A percentile compares a stretch with the other conserved stretches of the same genome.
Evolutionary conservation across 1,140 invertebrate genomes (phyloP).

Genomic region (Brachionus plicatilis): DNA sequence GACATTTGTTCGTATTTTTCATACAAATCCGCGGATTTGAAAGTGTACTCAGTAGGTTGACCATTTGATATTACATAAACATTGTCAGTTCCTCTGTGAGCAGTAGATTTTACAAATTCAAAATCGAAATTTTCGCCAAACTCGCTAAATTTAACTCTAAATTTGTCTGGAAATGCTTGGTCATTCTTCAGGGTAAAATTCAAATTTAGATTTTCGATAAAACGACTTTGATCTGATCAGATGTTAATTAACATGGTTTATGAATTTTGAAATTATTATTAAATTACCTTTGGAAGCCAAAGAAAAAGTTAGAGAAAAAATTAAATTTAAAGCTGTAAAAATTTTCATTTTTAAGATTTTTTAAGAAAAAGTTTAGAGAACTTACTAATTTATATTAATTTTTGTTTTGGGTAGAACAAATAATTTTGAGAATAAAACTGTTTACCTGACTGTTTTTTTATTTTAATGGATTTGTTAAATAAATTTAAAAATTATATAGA

Average conservation of each 20-base stretch:
- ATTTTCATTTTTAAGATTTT: neutral
- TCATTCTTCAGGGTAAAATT: neutral
- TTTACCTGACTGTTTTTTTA: neutral
- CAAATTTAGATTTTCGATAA: neutral
- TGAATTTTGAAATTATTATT: no score
- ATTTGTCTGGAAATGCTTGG: neutral
- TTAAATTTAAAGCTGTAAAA: neutral
- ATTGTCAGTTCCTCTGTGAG: neutral
- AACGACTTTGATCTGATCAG: neutral
- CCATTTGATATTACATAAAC: neutral
- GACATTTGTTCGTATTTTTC: neutral
- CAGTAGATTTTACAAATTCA: neutral
- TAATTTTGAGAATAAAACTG: neutral
- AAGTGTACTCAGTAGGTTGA: neutral
- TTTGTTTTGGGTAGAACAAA: neutral
- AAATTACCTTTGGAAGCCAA: neutral
- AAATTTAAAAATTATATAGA: no score
- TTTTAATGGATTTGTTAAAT: no score
- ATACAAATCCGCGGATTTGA: neutral
- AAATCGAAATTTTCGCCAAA: neutral
- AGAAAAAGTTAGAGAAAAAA: neutral
- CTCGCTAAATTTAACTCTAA: neutral
- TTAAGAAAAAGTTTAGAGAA: neutral
- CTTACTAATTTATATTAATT: no score
- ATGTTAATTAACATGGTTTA: neutral